Conservation (phyloP, 1,140 invertebrate species). For the Drosophila triauraria region DNA sequence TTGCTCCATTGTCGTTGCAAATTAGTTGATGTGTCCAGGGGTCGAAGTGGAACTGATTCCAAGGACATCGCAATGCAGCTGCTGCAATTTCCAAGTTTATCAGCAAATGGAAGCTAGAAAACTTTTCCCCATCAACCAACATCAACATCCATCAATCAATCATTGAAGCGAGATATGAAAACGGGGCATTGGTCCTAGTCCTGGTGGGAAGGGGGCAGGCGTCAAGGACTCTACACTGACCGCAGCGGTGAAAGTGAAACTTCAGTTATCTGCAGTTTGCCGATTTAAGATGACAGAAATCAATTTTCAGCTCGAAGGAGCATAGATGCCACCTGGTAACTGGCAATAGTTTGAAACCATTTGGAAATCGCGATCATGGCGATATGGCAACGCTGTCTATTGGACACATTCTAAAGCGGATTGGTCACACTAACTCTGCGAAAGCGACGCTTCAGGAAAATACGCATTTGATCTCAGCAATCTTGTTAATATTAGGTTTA, state of each 20-base stretch:
- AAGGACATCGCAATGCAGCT: conserved; percentile 2
- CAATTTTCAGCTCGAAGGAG: not conserved
- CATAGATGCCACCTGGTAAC: not conserved
- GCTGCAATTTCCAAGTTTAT: conserved; percentile 23
- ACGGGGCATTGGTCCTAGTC: not conserved
- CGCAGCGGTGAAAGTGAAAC: not conserved
- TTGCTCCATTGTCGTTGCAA: conserved; percentile 50
- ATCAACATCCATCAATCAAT: conserved; percentile 20
- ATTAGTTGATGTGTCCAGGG: conserved; percentile 48
- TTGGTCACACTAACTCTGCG: too few species aligned
- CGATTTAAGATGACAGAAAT: not conserved
- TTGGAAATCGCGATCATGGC: too few species aligned
- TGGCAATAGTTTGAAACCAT: not conserved
- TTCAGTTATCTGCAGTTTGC: not conserved
- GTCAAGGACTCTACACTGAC: conserved; percentile 13
- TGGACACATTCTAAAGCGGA: too few species aligned
- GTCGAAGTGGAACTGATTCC: conserved; percentile 17
- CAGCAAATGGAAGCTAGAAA: conserved; percentile 25
- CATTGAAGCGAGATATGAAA: not conserved
- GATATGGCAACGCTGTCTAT: too few species aligned
- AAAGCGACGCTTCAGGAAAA: too few species aligned
- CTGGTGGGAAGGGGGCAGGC: too few species aligned
- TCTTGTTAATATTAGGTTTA: too few species aligned
- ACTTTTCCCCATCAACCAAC: conserved; percentile 16
- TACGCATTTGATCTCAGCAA: too few species aligned